These are phyloP conservation scores for Molothrus aeneus DNA, from an alignment of 2,797 vertebrate species.

Conservation along the genomic window DNA sequence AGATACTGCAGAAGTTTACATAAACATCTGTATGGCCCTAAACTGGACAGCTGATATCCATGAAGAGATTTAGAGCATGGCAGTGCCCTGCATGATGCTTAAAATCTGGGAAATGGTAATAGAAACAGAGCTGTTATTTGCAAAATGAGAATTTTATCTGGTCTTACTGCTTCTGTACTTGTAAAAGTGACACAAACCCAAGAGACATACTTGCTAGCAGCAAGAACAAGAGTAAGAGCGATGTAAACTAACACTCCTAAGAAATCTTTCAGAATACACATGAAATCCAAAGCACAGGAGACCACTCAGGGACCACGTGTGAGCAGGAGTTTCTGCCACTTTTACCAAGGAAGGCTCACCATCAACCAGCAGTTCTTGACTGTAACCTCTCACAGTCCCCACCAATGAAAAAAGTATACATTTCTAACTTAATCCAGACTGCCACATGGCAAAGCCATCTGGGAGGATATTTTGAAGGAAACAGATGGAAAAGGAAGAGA, in stretches of 20 bases:
- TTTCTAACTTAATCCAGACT: constrained; percentile 75
- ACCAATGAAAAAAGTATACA: constrained; percentile 62
- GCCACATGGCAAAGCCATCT: constrained; percentile 79
- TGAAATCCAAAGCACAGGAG: constrained; percentile 6
- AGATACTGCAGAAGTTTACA: background rate
- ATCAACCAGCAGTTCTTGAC: constrained; percentile 6
- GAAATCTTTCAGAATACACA: background rate
- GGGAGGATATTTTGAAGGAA: constrained; percentile 79
- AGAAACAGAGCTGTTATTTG: background rate
- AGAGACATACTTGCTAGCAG: background rate
- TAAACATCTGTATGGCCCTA: background rate
- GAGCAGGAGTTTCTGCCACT: background rate
- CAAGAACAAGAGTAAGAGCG: background rate
- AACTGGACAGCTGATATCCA: background rate
- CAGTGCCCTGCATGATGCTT: background rate
- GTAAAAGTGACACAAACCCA: background rate
- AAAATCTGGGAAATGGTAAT: background rate
- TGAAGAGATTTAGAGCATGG: background rate
- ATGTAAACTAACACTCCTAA: background rate
- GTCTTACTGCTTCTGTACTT: background rate
- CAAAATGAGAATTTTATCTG: background rate
- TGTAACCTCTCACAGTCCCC: constrained; percentile 23
- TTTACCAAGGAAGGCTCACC: background rate
- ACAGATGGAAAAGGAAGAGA: constrained; percentile 81
- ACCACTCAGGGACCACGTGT: background rate